Evolutionary conservation across 2,797 vertebrate genomes (phyloP).

Genomic region (Parauchenoglanis ngamensis): DNA sequence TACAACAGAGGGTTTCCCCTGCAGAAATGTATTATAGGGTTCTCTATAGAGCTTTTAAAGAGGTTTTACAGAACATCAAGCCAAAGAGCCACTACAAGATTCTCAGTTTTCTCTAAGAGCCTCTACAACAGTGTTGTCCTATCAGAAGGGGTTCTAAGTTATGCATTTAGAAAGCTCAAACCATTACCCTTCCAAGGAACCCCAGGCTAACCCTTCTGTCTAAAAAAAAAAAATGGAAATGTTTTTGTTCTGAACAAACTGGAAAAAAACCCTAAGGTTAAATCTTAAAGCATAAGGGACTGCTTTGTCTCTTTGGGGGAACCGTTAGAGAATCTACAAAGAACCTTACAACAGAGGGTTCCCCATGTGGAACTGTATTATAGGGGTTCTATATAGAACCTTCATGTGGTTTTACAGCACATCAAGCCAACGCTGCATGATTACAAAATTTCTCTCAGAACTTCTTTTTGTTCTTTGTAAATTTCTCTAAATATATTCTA

Average conservation of each 20-base stretch:
- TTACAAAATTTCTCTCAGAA: not conserved
- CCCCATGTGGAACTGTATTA: not conserved
- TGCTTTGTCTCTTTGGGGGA: not conserved
- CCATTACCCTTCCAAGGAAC: not conserved
- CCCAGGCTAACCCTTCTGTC: not conserved
- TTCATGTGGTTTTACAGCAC: not conserved
- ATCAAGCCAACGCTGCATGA: not conserved
- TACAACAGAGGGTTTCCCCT: not conserved
- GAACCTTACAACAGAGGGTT: not conserved
- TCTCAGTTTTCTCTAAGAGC: not conserved
- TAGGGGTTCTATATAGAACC: not conserved
- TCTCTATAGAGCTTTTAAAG: not conserved
- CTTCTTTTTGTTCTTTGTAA: not conserved
- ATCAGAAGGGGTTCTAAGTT: not conserved
- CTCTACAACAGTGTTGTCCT: not conserved
- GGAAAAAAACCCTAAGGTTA: not conserved
- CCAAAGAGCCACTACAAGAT: not conserved
- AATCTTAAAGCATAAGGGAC: not conserved
- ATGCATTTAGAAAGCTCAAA: not conserved
- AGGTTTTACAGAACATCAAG: not conserved
- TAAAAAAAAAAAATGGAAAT: not conserved
- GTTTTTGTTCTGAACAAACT: not conserved
- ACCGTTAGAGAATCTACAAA: not conserved
- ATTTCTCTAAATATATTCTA: not conserved
- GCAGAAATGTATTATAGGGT: not conserved